Percentiles rank a stretch among this genome's conserved stretches.
Evolutionary conservation across 2,113 vertebrate species (phyloP).

Genomic region (Ochotona princeps): DNA sequence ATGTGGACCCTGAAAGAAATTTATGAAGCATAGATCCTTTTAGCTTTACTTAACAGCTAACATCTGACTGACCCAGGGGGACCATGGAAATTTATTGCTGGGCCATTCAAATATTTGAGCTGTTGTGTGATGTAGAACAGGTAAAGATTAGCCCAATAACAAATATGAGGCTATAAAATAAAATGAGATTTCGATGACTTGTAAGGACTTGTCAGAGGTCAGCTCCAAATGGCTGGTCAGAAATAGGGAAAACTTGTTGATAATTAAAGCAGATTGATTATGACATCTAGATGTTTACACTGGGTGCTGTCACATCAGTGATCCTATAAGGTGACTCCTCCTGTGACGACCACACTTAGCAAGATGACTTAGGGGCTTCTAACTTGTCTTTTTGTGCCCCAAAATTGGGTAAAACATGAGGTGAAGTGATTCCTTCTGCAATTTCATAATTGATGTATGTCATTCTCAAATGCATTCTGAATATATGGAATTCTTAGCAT

Average conservation of each 20-base stretch:
- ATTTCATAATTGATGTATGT: constrained; percentile 57
- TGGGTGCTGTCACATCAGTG: constrained; percentile 20
- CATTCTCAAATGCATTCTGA: constrained; percentile 59
- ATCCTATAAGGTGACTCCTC: not conserved
- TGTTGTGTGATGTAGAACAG: constrained; percentile 80
- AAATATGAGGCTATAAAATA: constrained; percentile 77
- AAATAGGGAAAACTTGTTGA: constrained; percentile 58
- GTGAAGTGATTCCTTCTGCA: constrained; percentile 51
- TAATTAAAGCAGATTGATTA: constrained; percentile 59
- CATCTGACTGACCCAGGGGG: constrained; percentile 83
- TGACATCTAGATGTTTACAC: constrained; percentile 39
- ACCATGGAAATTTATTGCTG: constrained; percentile 78
- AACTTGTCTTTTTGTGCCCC: constrained; percentile 39
- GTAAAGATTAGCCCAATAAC: constrained; percentile 80
- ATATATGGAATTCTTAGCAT: constrained; percentile 32
- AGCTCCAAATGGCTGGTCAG: constrained; percentile 64
- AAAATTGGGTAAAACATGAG: constrained; percentile 52
- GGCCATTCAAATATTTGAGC: constrained; percentile 80
- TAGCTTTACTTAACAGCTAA: constrained; percentile 87
- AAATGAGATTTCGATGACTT: constrained; percentile 78
- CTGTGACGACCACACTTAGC: not conserved
- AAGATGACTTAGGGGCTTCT: not conserved
- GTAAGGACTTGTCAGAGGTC: constrained; percentile 75
- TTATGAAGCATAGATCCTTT: constrained; percentile 84
- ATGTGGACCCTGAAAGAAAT: constrained; percentile 84